These are phyloP conservation scores for Ceratotherium simum DNA, from an alignment of 2,113 vertebrate genomes.

Conservation along the genomic window DNA sequence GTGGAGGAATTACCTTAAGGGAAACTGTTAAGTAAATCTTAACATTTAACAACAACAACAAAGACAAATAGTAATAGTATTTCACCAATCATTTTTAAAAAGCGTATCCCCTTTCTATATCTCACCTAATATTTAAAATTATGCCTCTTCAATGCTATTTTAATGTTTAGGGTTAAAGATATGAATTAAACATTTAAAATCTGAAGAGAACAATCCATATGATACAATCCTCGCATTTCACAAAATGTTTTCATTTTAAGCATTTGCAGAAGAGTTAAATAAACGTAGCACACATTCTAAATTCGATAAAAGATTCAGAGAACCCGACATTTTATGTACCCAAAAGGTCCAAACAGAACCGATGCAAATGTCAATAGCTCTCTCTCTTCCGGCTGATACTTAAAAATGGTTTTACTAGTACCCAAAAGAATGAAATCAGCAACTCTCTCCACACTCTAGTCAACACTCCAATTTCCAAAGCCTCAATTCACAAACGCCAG, in stretches of 20 bases:
- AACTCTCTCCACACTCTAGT: constrained; percentile 64
- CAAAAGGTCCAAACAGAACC: constrained; percentile 72
- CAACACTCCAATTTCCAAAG: constrained; percentile 78
- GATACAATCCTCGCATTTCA: constrained; percentile 58
- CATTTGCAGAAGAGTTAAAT: constrained; percentile 72
- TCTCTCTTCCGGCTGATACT: constrained; percentile 55
- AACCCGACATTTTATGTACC: constrained; percentile 72
- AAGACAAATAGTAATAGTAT: constrained; percentile 42
- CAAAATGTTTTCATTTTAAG: constrained; percentile 72
- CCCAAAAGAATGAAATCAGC: constrained; percentile 75
- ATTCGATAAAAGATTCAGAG: constrained; percentile 63
- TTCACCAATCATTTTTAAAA: constrained; percentile 62
- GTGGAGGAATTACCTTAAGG: constrained; percentile 46
- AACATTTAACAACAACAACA: constrained; percentile 65
- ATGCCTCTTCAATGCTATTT: constrained; percentile 55
- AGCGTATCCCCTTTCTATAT: background rate
- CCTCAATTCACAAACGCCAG: constrained; percentile 72
- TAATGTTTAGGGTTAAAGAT: constrained; percentile 66
- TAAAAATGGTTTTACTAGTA: constrained; percentile 79
- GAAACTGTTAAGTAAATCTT: constrained; percentile 54
- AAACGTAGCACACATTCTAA: constrained; percentile 69
- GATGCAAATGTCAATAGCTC: constrained; percentile 62
- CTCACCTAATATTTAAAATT: constrained; percentile 65
- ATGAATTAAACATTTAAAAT: constrained; percentile 75
- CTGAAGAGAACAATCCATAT: constrained; percentile 65